Evolutionary conservation across 2,888 invertebrate species (phyloP), one percentile per base, ranked within the genome.

Genomic region (Xestoiulus laeticollis): DNA sequence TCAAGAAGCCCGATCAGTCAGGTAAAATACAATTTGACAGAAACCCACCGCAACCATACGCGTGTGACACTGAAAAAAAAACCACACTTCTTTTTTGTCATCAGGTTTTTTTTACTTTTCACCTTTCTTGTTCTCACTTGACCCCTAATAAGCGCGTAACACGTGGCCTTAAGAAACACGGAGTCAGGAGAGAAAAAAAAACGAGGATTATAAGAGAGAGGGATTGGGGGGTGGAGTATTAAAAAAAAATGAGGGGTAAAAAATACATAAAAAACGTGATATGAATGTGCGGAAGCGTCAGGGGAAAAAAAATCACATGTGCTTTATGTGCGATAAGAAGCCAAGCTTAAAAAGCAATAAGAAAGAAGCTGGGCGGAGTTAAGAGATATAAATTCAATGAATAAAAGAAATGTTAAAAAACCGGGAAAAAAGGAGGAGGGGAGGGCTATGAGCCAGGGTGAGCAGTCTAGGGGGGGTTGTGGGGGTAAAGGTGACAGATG

Each of bases 311-410:
- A 83, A 26, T 32, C 32, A 83, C 83, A n/a, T 38, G 83, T 83
- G 83, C 38, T 83, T 83, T 83, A 59, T 38, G 38, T 83, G 38
- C 38, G 83, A 83, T 83, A 83, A 83, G 83, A 30, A 83, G 30
- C 32, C 32, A 32, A 83, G 38, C 83, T 83, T 83, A 83, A 83
- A 83, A 83, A 30, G 33, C 38, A 83, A 2, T 83, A 30, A 83
- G 83, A 83, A 83, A 83, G 83, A 83, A 83, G 83, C n/a, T 16
- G 83, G 83, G 83, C 14, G 83, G 83, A 83, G 83, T 83, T 83
- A 83, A 83, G 38, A 33, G 38, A 83, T 38, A 83, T 6, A 33
- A 83, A 83, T 59, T 59, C 59, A 59, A 59, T 59, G n/a, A 19
- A 59, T 59, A 59, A 59, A 59, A 59, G 59, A 59, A 48, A 59